These are phyloP conservation scores for Barypeithes pellucidus DNA, from an alignment of 2,888 invertebrate genomes.

Conservation along the genomic window DNA sequence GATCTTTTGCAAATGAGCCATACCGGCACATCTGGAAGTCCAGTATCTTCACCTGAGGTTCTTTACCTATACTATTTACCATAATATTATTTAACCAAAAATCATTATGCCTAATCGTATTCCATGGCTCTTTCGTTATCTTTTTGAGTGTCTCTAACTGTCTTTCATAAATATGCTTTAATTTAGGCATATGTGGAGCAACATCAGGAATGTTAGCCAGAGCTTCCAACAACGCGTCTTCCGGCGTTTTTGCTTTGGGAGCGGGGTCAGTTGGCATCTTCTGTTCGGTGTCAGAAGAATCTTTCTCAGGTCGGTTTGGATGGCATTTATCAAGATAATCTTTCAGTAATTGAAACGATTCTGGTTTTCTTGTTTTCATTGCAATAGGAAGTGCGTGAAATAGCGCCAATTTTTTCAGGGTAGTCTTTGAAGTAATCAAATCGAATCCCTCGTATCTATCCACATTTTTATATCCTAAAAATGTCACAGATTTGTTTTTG, in stretches of 20 bases:
- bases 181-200: slow-evolving; percentile 24
- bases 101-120: slow-evolving; percentile 73
- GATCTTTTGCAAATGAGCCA: slow-evolving; percentile 58
- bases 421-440: slow-evolving; percentile 35
- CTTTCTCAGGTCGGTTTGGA: not conserved
- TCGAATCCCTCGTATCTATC: slow-evolving; percentile 44
- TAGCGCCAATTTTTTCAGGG: slow-evolving; percentile 37
- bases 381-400: slow-evolving; percentile 47
- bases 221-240: slow-evolving; percentile 2
- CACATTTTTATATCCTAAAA: slow-evolving; percentile 40
- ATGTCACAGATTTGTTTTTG: not conserved
- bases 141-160: not conserved
- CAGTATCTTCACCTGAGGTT: slow-evolving; percentile 56
- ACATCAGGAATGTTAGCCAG: slow-evolving; percentile 19
- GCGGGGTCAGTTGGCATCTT: not conserved
- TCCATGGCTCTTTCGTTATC: slow-evolving; percentile 68
- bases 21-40: slow-evolving; percentile 60
- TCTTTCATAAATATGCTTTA: slow-evolving; percentile 17
- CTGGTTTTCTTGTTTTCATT: slow-evolving; percentile 38
- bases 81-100: slow-evolving; percentile 76
- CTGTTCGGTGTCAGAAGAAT: not conserved
- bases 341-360: slow-evolving; percentile 20
- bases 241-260: not conserved
- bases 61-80: slow-evolving; percentile 66
- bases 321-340: slow-evolving; percentile 5